Base-by-base conservation (phyloP, 2,888 invertebrate species). In the Tenthredo notha region DNA sequence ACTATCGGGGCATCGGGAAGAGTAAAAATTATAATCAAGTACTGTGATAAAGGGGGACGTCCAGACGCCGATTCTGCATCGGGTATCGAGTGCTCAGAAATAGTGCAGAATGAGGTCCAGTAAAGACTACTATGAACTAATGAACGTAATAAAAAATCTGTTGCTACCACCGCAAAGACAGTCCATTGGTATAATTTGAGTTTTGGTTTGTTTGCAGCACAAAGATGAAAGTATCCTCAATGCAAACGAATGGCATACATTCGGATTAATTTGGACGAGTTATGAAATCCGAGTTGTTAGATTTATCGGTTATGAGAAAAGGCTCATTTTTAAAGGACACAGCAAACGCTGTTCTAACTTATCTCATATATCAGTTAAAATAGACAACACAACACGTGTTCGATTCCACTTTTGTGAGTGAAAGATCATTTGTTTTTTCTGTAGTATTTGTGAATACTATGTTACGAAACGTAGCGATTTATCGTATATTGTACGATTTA, bases 321-420 rank as follows among this genome's bases (percentile, higher is more conserved):
- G 7, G 18, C 1, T 43, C 1, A 50, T 47, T 18, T 5, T 77
- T 33, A 2, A 10, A 10, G 5, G 43, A n/a, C n/a, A 0, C 1
- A 4, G 18, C 6, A 2, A 25, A 18, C 0, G 6, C 9, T 58
- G 78, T 40, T 18, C 33, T 29, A 2, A 7, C 7, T 40, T 58
- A 0, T 86, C 86, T 74, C 67, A 82, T 9, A 4, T 90, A 0
- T 89, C 87, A 18, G 37, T 87, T 0, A 85, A 86, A 58, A 88
- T 88, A 61, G 5, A 5, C 0, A 0, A 0, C 6, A 4, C 50
- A 6, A 85, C 86, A 84, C 74, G 88, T 0, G 85, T 88, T 77
- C 89, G 89, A 67, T 86, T 88, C 61, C 91, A 91, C 67, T 74
- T 37, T 70, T 90, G 91, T 91, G 58, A 84, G 90, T 87, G 21